Conservation (phyloP, 2,888 invertebrate genomes). For the Acronicta psi region DNA sequence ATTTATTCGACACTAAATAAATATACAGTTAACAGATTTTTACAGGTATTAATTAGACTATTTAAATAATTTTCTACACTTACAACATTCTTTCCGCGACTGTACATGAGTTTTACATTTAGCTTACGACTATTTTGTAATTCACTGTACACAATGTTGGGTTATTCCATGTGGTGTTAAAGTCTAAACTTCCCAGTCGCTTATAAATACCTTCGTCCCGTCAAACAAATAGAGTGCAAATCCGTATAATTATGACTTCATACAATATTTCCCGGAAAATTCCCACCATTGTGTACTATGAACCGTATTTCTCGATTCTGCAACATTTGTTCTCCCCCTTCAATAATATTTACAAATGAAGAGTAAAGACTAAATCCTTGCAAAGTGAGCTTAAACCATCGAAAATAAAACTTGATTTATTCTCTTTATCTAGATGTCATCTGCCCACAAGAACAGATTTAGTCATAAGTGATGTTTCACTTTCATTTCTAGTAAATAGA, state of each 20-base stretch:
- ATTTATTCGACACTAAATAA: constrained; percentile 58
- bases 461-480: not conserved
- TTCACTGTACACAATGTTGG: constrained; percentile 46
- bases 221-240: constrained; percentile 53
- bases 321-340: constrained; percentile 28
- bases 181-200: constrained; percentile 23
- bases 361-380: constrained; percentile 36
- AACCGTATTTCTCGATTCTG: constrained; percentile 17
- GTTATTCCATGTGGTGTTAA: constrained; percentile 27
- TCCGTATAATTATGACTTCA: constrained; percentile 39
- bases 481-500: not conserved
- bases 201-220: constrained; percentile 36
- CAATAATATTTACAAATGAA: constrained; percentile 46
- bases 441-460: constrained; percentile 1
- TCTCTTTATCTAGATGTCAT: not conserved
- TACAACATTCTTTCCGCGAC: constrained; percentile 59
- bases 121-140: constrained; percentile 37
- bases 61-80: constrained; percentile 54
- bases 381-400: constrained; percentile 25
- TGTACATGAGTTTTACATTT: constrained; percentile 54
- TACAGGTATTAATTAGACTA: constrained; percentile 57
- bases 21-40: constrained; percentile 59
- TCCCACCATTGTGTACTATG: constrained; percentile 40
- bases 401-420: constrained; percentile 32
- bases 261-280: constrained; percentile 14